Base-by-base conservation (phyloP, 2,797 vertebrate genomes). In the Molossus molossus region DNA sequence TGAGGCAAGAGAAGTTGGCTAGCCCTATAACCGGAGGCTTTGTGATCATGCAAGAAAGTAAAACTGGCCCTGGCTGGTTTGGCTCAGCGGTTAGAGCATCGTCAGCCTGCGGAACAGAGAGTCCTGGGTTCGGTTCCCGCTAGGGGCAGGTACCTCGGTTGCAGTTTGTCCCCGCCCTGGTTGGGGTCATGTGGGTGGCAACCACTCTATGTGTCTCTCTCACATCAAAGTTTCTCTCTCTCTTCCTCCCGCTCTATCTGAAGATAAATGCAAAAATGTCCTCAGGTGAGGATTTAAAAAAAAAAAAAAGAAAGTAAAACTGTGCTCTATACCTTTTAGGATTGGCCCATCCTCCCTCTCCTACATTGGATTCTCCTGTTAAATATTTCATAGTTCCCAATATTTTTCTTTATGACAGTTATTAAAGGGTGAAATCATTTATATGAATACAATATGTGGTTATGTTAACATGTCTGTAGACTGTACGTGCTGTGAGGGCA, bases 21-120 rank as follows among this genome's bases (percentile, higher is more conserved):
- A 80, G 80, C 9, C 11, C 65, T 79, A 8, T 27, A 25, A 50
- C 27, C 62, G 69, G 87, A 33, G 62, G 13, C 27, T 37, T 80
- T 95, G 40, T 82, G 55, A 50, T 96, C 73, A 90, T 55, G 48
- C 73, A 73, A 69, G 45, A 94, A 95, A 97, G 70, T 67, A 90
- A 93, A 93, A 65, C 58, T 84, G 29, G 33, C 33, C 33, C 33
- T 33, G 33, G 33, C 33, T 33, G 33, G 33, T 33, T 33, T 33
- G 33, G 33, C 33, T 33, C 33, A 33, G 33, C 33, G 33, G 33
- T 33, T 33, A 33, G 33, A 33, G 33, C 33, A 33, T 33, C 33
- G 33, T 33, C 33, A 33, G 33, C 33, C 33, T 33, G 33, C 33
- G 33, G 33, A 33, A 33, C 33, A 33, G 33, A 33, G 33, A 33